A percentile compares a stretch with the other conserved stretches of the same genome.
phyloP scores from a whole-genome alignment of 1,140 invertebrate genomes.

The fruit fly (Drosophila melanogaster) region DNA sequence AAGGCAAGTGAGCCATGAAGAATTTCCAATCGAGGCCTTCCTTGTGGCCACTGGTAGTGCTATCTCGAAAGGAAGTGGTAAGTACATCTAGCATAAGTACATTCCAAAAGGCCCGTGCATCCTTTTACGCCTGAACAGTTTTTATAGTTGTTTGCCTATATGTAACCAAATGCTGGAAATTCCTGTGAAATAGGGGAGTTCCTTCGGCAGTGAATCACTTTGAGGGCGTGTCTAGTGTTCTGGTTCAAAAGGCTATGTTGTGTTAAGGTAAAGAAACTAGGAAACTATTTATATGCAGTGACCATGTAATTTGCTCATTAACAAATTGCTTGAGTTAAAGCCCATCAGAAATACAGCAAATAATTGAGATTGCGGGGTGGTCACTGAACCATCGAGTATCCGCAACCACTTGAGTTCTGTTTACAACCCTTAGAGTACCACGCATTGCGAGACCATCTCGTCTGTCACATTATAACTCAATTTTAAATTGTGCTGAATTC shows the following conservation, averaged over 20 bases:
- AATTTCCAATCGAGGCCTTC: neutral
- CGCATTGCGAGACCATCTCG: conserved; percentile 34
- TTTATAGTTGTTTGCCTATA: conserved; percentile 62
- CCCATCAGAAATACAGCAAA: neutral
- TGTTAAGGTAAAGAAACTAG: conserved; percentile 57
- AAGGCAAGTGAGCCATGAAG: neutral
- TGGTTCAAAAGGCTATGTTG: conserved; percentile 34
- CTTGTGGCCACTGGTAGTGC: conserved; percentile 1
- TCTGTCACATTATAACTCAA: conserved; percentile 70
- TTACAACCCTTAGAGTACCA: conserved; percentile 27
- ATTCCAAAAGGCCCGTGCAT: conserved; percentile 24
- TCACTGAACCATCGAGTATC: conserved; percentile 12
- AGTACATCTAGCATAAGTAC: conserved; percentile 41
- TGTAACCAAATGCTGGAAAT: conserved; percentile 18
- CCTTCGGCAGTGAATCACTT: conserved; percentile 33
- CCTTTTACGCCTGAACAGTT: conserved; percentile 77
- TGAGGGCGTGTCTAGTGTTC: conserved; percentile 45
- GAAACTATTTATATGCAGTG: conserved; percentile 48
- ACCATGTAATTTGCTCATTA: conserved; percentile 75
- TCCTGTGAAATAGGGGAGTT: conserved; percentile 24
- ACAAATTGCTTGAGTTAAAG: conserved; percentile 59
- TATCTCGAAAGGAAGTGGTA: conserved; percentile 61
- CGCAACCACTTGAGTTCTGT: conserved; percentile 34
- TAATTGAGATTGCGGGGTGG: conserved; percentile 5
- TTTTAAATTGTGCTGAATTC: conserved; percentile 75